Base-by-base conservation (phyloP, 1,140 invertebrate genomes). In the Pemphigus obesinymphae region DNA sequence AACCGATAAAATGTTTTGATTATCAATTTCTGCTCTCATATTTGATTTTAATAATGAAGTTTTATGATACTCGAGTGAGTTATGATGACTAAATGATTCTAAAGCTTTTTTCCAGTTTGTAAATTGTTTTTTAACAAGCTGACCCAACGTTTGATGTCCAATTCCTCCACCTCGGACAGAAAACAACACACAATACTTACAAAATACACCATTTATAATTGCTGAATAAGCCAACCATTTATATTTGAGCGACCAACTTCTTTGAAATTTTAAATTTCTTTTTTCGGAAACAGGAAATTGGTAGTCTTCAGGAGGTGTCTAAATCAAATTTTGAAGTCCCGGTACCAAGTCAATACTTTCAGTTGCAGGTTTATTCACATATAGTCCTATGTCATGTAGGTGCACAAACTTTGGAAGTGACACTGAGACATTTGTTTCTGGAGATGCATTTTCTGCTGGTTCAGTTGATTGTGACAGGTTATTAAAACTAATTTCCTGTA, bases 31-130 rank as follows among this genome's bases (percentile, higher is more conserved):
- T 50, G 48, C 48, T 50, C 17, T 50, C 17, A 50, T 50, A n/a
- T 50, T 50, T 50, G 48, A 50, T 50, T 50, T 50, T 50, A 50
- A 50, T 50, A 50, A 50, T 50, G 17, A 50, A 50, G 48, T 50
- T 50, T 20, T 20, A n/a, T n/a, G 3, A 50, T 50, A 50, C 48
- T 50, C 48, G 17, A 50, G 17, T 20, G 48, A 50, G 1, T 50
- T 26, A 26, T 73, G 26, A 3, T 73, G 1, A 31, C 10, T 15
- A 45, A 73, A 73, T 13, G 37, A n/a, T 43, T 73, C 70, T 15
- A 40, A 17, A n/a, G 70, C 70, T 26, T 73, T 37, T 73, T 73
- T 73, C 70, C 40, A 73, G 31, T 20, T 73, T 26, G 53, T 23
- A 55, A 55, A 26, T 7, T 20, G 23, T 55, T 8, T 26, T 11